These are phyloP conservation scores for Drosophila persimilis DNA, from an alignment of 1,140 invertebrate genomes.

Conservation along the genomic window DNA sequence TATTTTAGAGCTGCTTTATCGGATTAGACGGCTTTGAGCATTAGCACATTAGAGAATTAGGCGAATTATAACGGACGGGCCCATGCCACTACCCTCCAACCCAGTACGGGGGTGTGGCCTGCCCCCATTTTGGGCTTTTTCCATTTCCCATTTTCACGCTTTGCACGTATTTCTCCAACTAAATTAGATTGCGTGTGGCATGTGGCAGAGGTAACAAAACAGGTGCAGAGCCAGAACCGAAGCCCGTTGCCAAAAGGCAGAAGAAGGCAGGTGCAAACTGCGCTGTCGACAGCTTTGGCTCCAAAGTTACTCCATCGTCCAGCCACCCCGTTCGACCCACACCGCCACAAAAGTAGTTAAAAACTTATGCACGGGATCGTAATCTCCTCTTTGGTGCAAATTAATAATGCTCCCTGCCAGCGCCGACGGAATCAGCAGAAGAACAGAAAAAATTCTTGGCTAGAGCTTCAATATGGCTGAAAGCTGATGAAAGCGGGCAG, in stretches of 20 bases:
- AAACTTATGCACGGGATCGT: conserved; percentile 31
- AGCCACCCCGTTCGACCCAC: no score
- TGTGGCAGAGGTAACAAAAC: conserved; percentile 38
- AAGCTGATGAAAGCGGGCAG: no score
- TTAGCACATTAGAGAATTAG: conserved; percentile 28
- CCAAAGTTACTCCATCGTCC: conserved; percentile 7
- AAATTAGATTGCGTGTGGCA: conserved; percentile 76
- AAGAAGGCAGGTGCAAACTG: conserved; percentile 62
- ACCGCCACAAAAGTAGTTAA: background rate
- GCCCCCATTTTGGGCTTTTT: conserved; percentile 26
- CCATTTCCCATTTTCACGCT: conserved; percentile 47
- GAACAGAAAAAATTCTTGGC: conserved; percentile 9
- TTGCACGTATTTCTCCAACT: conserved; percentile 55
- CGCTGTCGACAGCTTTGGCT: conserved; percentile 40
- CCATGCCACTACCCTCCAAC: background rate
- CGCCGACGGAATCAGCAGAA: conserved; percentile 9
- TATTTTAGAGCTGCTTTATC: conserved; percentile 15
- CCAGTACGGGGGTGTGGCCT: conserved; percentile 39
- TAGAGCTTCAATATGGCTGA: no score
- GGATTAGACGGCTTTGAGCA: conserved; percentile 31
- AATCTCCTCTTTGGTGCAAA: conserved; percentile 39
- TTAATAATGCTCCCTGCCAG: conserved; percentile 38
- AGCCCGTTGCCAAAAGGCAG: conserved; percentile 5
- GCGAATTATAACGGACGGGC: conserved; percentile 19
- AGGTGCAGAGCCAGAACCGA: conserved; percentile 15